phyloP scores from a whole-genome alignment of 2,113 vertebrate genomes.

The Chloropsis hardwickii region DNA sequence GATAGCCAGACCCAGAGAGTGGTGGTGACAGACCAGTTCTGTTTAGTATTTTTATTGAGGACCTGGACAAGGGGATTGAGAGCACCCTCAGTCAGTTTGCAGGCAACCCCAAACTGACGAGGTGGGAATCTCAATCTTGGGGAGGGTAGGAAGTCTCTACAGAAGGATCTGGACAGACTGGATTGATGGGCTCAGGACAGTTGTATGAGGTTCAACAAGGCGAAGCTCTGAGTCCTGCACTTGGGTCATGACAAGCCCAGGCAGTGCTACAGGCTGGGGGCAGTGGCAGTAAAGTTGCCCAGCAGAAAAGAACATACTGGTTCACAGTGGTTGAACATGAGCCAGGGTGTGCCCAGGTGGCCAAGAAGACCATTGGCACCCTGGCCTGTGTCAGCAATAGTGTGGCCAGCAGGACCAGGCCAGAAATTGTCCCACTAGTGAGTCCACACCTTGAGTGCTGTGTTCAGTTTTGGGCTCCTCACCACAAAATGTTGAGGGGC shows the following conservation, averaged over 20 bases:
- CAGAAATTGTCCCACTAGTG: rapidly evolving
- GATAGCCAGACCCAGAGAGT: background rate
- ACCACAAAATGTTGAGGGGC: rapidly evolving
- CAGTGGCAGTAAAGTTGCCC: rapidly evolving
- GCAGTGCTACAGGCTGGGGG: background rate
- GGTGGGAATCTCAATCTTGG: rapidly evolving
- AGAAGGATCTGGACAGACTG: background rate
- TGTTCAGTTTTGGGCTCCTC: background rate
- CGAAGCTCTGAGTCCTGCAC: background rate
- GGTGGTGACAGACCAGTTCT: background rate
- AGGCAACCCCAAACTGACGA: background rate
- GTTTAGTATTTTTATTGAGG: background rate
- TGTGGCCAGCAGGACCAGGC: background rate
- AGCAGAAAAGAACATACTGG: background rate
- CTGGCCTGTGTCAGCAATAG: background rate
- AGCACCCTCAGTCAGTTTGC: background rate
- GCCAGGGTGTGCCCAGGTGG: background rate
- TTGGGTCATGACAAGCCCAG: background rate
- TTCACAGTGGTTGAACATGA: background rate
- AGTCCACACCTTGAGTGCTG: rapidly evolving
- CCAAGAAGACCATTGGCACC: background rate
- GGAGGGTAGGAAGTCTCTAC: background rate
- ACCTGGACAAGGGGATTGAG: background rate
- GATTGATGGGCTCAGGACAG: background rate
- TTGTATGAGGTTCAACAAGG: background rate